Base-by-base conservation (phyloP, 1,140 invertebrate genomes). In the Drosophila lowei region DNA sequence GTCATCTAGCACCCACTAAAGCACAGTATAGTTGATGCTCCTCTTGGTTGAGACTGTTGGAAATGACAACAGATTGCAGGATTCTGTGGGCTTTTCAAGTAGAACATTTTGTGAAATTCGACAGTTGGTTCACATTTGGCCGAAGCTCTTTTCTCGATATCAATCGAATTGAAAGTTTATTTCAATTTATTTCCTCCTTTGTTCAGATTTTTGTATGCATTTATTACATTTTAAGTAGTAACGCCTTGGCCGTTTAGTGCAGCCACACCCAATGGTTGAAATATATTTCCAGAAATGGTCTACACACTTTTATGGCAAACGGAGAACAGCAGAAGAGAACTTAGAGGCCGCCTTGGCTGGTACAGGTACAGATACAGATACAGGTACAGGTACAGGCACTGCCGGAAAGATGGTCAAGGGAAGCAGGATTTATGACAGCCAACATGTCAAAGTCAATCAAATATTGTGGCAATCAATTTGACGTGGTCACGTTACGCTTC, bases 401-500 rank as follows among this genome's bases (percentile, higher is more conserved):
- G 28, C 13, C 42, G 11, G 25, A 38, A 47, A 18, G 63, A 46
- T 55, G 70, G 61, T 55, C 56, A 64, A 66, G 58, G 42, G 34
- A 72, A 47, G 61, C 44, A 46, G 38, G 61, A 88, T 90, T 90
- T 90, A 90, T 90, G 88, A 90, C 81, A 90, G 79, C 48, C 81
- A 90, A 80, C 88, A 90, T 88, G 88, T 90, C 88, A 90, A 90
- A 90, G 88, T 90, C 83, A 90, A 90, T 90, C 88, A 90, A 90
- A 90, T 81, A 72, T 90, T 90, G 81, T 83, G 75, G 81, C 86
- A 90, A 90, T 90, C 86, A 90, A 86, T 90, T 90, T 76, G 86
- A 76, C 78, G 88, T 81, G 77, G 68, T 76, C 48, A 71, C 78
- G 86, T 66, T 83, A 79, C 78, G 83, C 60, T 77, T 50, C 64